Evolutionary conservation across 2,797 vertebrate species (phyloP), one percentile per base, ranked within the genome.

Genomic region (Acanthiza pusilla): DNA sequence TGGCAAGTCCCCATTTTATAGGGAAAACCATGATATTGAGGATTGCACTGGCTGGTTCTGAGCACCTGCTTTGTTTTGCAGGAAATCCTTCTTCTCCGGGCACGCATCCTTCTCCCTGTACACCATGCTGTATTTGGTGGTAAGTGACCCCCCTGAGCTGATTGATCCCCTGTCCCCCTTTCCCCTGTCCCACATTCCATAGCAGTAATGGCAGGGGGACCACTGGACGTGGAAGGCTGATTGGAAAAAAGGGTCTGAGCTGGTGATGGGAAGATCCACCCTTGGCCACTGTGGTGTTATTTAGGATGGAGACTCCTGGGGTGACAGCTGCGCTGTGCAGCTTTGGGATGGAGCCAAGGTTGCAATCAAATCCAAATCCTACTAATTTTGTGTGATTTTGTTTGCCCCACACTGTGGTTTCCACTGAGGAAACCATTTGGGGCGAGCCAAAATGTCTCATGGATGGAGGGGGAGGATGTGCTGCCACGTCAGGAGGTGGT

Each of bases 1-100:
- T 62, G 40, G 10, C 21, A 13, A n/a, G 25, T 65, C 45, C 47
- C 32, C 1, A 0, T 30, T 5, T 20, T 27, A 1, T 1, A 0
- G 11, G 5, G 51, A 23, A 40, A 78, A 23, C 61, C 14, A 8
- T 5, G 14, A 34, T 36, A 11, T 4, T 7, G 11, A 50, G 62
- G 55, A 7, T 82, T 74, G 1, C 30, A 12, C 26, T 17, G 48
- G 14, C 72, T 89, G 71, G 55, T 84, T 79, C 94, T 96, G 88
- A 88, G 30, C 34, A 76, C 19, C 93, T 93, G 96, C 92, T 96
- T 97, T 65, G 74, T 97, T 96, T 97, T 96, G 29, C 98, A 99
- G 99, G 98, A 99, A 99, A 97, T 99, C 99, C 85, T 99, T 99
- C 98, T 99, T 99, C 98, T 99, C 99, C 1, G 99, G 99, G 96